Percentiles rank a stretch among this genome's conserved stretches.
These are phyloP conservation scores for Lonchura striata DNA, from an alignment of 2,113 vertebrate species.

Conservation along the genomic window DNA sequence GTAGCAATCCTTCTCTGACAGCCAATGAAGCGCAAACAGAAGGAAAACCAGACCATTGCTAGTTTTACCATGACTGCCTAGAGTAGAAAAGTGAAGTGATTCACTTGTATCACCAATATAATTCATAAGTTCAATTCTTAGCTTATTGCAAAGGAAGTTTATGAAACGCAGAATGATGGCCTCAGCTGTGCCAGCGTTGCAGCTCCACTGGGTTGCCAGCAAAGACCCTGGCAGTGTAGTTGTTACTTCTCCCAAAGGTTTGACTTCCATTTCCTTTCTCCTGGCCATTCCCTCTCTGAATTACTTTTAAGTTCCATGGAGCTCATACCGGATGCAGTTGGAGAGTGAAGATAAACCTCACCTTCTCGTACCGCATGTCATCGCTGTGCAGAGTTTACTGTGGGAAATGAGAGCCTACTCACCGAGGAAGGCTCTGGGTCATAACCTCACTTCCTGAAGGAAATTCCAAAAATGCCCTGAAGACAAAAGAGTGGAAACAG, in stretches of 20 bases:
- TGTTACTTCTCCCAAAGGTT: background rate
- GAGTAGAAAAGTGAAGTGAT: background rate
- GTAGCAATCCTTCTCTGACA: background rate
- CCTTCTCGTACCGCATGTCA: constrained; percentile 67
- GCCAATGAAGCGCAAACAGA: background rate
- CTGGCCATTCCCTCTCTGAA: background rate
- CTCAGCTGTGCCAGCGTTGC: background rate
- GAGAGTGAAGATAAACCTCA: constrained; percentile 76
- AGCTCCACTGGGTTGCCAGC: accelerated
- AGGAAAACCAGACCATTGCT: background rate
- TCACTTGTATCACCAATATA: background rate
- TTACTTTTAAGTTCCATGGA: constrained; percentile 61
- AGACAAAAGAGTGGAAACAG: constrained; percentile 80
- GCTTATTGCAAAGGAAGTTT: background rate
- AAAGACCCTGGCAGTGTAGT: accelerated
- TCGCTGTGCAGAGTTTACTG: constrained; percentile 57
- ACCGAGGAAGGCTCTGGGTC: constrained; percentile 73
- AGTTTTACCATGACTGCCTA: background rate
- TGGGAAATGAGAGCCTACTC: constrained; percentile 72
- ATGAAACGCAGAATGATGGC: background rate
- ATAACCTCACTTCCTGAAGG: constrained; percentile 78
- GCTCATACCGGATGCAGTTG: constrained; percentile 77
- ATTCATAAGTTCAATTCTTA: background rate
- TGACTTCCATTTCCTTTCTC: constrained; percentile 39
- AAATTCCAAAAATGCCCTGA: constrained; percentile 80